Percentiles rank a stretch among this genome's conserved stretches.
Conservation (phyloP, 2,797 vertebrate species). For the Rhinoraja longicauda region DNA sequence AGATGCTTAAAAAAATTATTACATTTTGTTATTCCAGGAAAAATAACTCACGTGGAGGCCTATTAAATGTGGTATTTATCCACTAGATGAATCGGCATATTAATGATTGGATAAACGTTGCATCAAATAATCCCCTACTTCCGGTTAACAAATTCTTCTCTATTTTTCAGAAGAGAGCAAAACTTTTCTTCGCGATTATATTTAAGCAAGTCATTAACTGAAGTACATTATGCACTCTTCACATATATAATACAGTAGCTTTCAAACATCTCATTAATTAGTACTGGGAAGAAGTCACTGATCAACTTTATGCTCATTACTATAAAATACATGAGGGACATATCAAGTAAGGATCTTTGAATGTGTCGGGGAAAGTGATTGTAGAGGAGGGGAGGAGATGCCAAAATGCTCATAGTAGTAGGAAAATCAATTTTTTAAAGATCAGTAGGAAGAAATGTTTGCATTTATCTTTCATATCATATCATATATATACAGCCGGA, state of each 20-base stretch:
- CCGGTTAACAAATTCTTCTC: neutral
- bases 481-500: too few relatives aligned
- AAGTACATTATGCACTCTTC: neutral
- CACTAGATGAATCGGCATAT: neutral
- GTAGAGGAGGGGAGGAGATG: neutral
- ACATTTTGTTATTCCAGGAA: slow-evolving; percentile 16
- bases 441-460: neutral
- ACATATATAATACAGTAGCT: neutral
- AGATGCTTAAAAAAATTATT: neutral
- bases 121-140: neutral
- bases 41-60: neutral
- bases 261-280: slow-evolving; percentile 10
- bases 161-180: too few relatives aligned
- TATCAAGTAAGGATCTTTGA: neutral
- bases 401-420: neutral
- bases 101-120: neutral
- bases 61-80: neutral
- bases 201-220: neutral
- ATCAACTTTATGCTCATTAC: neutral
- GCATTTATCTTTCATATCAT: neutral
- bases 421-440: neutral
- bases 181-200: neutral
- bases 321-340: slow-evolving; percentile 5
- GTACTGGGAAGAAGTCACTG: neutral
- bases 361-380: neutral